phyloP scores from a whole-genome alignment of 2,888 invertebrate species.

The Dichetophora obliterata region DNA sequence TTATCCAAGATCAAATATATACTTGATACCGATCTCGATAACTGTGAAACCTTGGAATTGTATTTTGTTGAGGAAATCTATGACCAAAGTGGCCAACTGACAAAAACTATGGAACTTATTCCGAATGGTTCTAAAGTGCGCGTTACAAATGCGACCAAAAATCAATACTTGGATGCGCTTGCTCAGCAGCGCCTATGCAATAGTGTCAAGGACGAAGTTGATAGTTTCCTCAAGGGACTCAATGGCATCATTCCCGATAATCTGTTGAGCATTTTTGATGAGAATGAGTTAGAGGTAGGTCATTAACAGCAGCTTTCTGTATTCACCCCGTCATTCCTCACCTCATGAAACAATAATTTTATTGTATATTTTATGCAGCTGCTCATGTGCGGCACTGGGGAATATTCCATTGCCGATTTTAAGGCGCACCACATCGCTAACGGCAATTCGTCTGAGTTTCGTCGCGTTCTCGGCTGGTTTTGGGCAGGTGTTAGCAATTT shows the following conservation, averaged over 20 bases:
- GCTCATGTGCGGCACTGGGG: conserved; percentile 92
- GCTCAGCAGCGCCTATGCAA: conserved; percentile 90
- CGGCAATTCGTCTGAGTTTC: conserved; percentile 85
- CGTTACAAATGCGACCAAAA: conserved; percentile 74
- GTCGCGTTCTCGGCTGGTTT: conserved; percentile 89
- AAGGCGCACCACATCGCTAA: conserved; percentile 89
- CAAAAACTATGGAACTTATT: conserved; percentile 84
- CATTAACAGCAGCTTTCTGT: not conserved
- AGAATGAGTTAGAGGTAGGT: conserved; percentile 92
- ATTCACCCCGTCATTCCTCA: not conserved
- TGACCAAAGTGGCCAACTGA: conserved; percentile 80
- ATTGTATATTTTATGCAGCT: conserved; percentile 73
- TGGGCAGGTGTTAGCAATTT: conserved; percentile 92
- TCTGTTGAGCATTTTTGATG: conserved; percentile 93
- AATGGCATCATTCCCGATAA: conserved; percentile 93
- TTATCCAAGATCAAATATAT: conserved; percentile 94
- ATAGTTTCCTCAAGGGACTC: conserved; percentile 89
- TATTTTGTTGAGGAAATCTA: conserved; percentile 93
- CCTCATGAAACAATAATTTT: not conserved
- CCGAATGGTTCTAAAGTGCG: conserved; percentile 83
- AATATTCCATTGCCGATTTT: conserved; percentile 91
- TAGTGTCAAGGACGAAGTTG: conserved; percentile 85
- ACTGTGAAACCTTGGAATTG: conserved; percentile 81
- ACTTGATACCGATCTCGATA: conserved; percentile 89
- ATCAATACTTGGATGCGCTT: conserved; percentile 86